Evolutionary conservation across 37 sponge, comb jelly and placozoan genomes (phyloP).

Genomic region (Petrosia ficiformis): DNA sequence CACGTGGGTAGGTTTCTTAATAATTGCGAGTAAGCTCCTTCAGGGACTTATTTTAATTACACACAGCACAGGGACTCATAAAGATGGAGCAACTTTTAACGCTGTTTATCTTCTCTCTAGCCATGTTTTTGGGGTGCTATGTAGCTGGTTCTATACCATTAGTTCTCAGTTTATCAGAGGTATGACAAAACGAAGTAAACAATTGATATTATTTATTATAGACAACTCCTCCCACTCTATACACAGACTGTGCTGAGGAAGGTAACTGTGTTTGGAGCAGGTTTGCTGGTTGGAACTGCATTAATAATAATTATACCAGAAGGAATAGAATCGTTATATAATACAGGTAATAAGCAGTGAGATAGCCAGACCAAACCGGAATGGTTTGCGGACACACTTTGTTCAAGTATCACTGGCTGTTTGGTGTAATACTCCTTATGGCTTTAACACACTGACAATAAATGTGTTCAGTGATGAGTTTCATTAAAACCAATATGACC

Average conservation of each 20-base stretch:
- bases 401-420: too few relatives aligned
- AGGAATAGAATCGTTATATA: slow-evolving; percentile 80
- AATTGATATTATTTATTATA: not conserved
- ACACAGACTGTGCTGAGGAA: slow-evolving; percentile 68
- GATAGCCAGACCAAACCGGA: too few relatives aligned
- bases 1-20: too few relatives aligned
- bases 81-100: slow-evolving; percentile 84
- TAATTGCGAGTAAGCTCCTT: too few relatives aligned
- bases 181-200: slow-evolving; percentile 11
- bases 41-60: too few relatives aligned
- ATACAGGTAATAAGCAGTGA: too few relatives aligned
- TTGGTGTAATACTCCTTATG: too few relatives aligned
- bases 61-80: too few relatives aligned
- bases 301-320: slow-evolving; percentile 98
- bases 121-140: slow-evolving; percentile 96
- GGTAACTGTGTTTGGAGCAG: slow-evolving; percentile 90
- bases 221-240: not conserved
- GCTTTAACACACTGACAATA: too few relatives aligned
- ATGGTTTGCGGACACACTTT: too few relatives aligned
- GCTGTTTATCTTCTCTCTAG: slow-evolving; percentile 63
- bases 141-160: slow-evolving; percentile 89
- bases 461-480: too few relatives aligned
- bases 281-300: slow-evolving; percentile 95
- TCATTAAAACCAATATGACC: too few relatives aligned
- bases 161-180: slow-evolving; percentile 85